These are phyloP conservation scores for Apocrypta bakeri DNA, from an alignment of 1,140 invertebrate species.

Conservation along the genomic window DNA sequence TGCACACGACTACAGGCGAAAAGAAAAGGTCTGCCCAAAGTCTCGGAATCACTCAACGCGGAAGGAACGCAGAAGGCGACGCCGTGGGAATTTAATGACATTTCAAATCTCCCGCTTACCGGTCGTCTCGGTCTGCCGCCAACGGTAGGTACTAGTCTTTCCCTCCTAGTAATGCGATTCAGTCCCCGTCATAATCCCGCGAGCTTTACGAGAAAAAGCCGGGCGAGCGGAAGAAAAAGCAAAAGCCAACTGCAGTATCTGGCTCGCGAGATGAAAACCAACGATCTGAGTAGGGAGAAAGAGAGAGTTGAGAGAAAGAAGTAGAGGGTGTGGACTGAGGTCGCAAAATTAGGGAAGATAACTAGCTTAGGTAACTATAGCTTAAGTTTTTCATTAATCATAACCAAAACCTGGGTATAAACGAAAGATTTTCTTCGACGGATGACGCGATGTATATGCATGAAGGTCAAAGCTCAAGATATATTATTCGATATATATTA, in stretches of 20 bases:
- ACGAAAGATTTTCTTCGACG: neutral
- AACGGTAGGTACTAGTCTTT: neutral
- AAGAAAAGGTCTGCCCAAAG: neutral
- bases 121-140: slow-evolving; percentile 33
- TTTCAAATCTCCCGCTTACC: slow-evolving; percentile 64
- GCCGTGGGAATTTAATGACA: slow-evolving; percentile 58
- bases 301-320: neutral
- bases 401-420: neutral
- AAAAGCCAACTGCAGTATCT: slow-evolving; percentile 32
- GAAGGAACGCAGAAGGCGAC: slow-evolving; percentile 19
- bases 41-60: slow-evolving; percentile 16
- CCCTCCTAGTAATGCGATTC: slow-evolving; percentile 65
- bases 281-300: neutral
- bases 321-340: neutral
- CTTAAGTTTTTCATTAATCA: neutral
- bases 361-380: neutral
- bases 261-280: neutral
- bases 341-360: neutral
- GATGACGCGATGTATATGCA: neutral
- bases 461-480: neutral
- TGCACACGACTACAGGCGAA: neutral
- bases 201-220: slow-evolving; percentile 67
- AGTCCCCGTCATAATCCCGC: slow-evolving; percentile 64
- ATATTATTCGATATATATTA: no score
- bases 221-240: slow-evolving; percentile 53